phyloP scores from a whole-genome alignment of 2,797 vertebrate genomes.

The Micromesistius poutassou region DNA sequence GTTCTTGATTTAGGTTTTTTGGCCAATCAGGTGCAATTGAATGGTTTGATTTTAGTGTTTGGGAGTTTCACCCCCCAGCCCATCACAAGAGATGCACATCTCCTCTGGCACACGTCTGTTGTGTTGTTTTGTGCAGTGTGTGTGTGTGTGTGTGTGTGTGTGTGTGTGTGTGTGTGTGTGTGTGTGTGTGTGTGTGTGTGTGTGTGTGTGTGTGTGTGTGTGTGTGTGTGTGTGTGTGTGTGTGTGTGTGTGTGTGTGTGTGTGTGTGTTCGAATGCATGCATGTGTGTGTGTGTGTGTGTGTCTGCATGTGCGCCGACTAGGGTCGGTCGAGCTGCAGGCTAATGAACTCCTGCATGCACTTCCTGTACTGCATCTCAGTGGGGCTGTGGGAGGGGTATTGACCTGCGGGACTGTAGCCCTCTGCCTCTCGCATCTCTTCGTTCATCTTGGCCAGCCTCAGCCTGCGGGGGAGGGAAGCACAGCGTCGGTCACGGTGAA shows the following conservation, averaged over 20 bases:
- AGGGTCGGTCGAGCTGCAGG: constrained; percentile 85
- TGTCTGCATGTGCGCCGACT: constrained; percentile 35
- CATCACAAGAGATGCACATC: constrained; percentile 14
- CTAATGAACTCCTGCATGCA: constrained; percentile 98
- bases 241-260: no score
- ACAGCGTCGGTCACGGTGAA: neutral
- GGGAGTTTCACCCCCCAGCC: constrained; percentile 31
- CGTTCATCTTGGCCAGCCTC: constrained; percentile 97
- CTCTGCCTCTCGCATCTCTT: constrained; percentile 98
- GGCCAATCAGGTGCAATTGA: neutral
- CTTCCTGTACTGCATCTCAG: constrained; percentile 96
- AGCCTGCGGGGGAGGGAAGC: constrained; percentile 71
- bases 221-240: neutral
- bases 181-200: neutral
- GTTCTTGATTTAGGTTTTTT: neutral
- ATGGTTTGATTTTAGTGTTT: constrained; percentile 10
- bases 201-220: no score
- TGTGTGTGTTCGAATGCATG: neutral
- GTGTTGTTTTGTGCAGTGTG: no score
- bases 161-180: neutral
- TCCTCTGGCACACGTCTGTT: neutral
- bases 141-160: neutral
- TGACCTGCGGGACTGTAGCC: constrained; percentile 98
- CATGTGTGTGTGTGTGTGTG: neutral
- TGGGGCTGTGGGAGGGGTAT: constrained; percentile 91